These are phyloP conservation scores for Drosophila flavopinicola DNA, from an alignment of 2,888 invertebrate genomes.

Conservation along the genomic window DNA sequence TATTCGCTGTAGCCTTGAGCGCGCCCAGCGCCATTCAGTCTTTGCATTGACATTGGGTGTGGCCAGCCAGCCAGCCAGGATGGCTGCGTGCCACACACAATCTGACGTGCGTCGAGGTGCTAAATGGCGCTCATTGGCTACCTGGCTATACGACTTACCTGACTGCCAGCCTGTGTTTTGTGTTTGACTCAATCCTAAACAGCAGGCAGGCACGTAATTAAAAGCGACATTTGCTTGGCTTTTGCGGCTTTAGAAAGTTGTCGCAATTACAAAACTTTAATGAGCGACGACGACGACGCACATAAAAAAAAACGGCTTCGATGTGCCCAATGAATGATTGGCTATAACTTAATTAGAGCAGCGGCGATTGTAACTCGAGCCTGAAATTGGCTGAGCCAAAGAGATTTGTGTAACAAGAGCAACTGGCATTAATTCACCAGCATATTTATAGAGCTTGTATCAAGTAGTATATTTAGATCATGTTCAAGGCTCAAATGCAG, in stretches of 20 bases:
- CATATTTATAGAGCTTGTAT: not conserved
- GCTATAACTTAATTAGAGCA: slow-evolving; percentile 63
- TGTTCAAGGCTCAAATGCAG: not conserved
- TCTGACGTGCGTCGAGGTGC: slow-evolving; percentile 73
- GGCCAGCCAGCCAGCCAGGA: slow-evolving; percentile 34
- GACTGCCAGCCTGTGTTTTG: not conserved
- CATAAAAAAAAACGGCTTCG: slow-evolving; percentile 36
- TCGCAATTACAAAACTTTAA: slow-evolving; percentile 74
- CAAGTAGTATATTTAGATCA: slow-evolving; percentile 1
- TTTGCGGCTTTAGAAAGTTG: slow-evolving; percentile 69
- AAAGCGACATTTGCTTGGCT: slow-evolving; percentile 71
- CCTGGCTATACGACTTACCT: slow-evolving; percentile 15
- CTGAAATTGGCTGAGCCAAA: slow-evolving; percentile 56
- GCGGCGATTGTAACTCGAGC: slow-evolving; percentile 59
- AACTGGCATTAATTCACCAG: slow-evolving; percentile 34
- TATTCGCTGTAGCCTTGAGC: slow-evolving; percentile 70
- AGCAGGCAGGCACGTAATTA: slow-evolving; percentile 64
- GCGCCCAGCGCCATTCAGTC: slow-evolving; percentile 61
- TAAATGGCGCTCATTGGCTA: slow-evolving; percentile 55
- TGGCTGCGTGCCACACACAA: slow-evolving; percentile 49
- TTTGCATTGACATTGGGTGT: slow-evolving; percentile 71
- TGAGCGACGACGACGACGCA: slow-evolving; percentile 37
- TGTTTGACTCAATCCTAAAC: slow-evolving; percentile 48
- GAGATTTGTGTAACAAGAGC: slow-evolving; percentile 43
- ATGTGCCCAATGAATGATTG: slow-evolving; percentile 74